A percentile compares a stretch with the other conserved stretches of the same genome.
These are phyloP conservation scores for Gandaritis pyraliata DNA, from an alignment of 2,888 invertebrate species.

Conservation along the genomic window DNA sequence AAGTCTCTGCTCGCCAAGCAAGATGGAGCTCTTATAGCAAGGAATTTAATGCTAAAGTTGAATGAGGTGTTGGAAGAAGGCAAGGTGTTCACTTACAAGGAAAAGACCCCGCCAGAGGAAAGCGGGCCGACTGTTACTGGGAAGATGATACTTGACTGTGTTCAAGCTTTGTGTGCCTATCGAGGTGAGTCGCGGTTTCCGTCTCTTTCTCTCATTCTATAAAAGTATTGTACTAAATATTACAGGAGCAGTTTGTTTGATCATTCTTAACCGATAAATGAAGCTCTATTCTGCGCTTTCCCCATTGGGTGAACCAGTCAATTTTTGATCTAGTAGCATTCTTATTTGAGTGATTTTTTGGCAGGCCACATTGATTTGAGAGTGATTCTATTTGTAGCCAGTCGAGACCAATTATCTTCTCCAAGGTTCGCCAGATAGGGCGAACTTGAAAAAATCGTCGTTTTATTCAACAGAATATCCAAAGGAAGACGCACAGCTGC, in stretches of 20 bases:
- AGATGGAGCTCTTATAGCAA: conserved; percentile 86
- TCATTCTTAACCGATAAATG: too few species aligned
- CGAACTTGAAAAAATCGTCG: not conserved
- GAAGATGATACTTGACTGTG: conserved; percentile 82
- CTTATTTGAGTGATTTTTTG: too few species aligned
- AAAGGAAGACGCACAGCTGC: conserved; percentile 81
- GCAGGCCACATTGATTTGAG: too few species aligned
- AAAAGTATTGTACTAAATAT: too few species aligned
- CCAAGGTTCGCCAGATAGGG: not conserved
- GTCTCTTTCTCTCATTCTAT: not conserved
- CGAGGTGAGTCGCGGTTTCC: conserved; percentile 57
- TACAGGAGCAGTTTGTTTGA: too few species aligned
- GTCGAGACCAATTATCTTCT: too few species aligned
- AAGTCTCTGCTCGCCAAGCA: conserved; percentile 85
- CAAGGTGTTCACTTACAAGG: conserved; percentile 74
- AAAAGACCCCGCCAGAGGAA: conserved; percentile 69
- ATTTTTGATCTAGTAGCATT: too few species aligned
- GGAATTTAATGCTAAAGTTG: conserved; percentile 87
- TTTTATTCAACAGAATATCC: conserved; percentile 60
- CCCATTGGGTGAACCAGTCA: too few species aligned
- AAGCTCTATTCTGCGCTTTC: too few species aligned
- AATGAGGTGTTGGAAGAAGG: conserved; percentile 86
- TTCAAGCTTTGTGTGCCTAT: conserved; percentile 80
- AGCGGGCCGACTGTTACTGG: conserved; percentile 78
- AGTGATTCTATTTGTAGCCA: too few species aligned